Percentiles rank a stretch among this genome's conserved stretches.
Conservation (phyloP, 2,888 invertebrate genomes). For the Caenorhabditis uteleia region DNA sequence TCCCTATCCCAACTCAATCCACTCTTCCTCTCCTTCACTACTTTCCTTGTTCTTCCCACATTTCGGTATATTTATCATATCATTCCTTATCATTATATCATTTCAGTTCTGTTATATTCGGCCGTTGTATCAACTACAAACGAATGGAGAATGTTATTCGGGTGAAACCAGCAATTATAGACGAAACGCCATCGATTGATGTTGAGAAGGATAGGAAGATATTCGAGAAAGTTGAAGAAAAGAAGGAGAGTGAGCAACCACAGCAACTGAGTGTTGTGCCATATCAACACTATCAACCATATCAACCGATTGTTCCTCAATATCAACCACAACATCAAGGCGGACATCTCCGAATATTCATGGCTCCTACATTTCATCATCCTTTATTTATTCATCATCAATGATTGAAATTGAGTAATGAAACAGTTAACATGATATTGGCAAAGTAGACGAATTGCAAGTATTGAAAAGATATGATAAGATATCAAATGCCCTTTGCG, state of each 20-base stretch:
- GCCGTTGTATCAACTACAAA: neutral
- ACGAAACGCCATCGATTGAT: no score
- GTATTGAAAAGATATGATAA: no score
- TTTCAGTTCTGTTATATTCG: conserved; percentile 1
- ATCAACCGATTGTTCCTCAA: neutral
- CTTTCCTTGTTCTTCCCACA: conserved; percentile 30
- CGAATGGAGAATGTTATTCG: no score
- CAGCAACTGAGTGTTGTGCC: neutral
- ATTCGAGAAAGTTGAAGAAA: neutral
- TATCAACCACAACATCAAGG: neutral
- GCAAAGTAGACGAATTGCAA: no score
- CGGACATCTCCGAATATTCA: neutral
- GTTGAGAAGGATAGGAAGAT: neutral
- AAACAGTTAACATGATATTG: no score
- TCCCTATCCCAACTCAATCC: conserved; percentile 23
- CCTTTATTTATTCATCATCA: no score
- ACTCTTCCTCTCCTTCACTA: conserved; percentile 18
- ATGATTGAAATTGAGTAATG: no score
- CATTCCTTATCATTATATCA: no score
- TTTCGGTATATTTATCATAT: conserved; percentile 28
- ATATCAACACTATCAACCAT: neutral
- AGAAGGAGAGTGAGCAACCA: no score
- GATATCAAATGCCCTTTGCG: no score
- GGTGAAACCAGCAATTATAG: no score
- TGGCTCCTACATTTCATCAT: neutral